These are phyloP conservation scores for Lypha dubia DNA, from an alignment of 2,888 invertebrate genomes.

Conservation along the genomic window DNA sequence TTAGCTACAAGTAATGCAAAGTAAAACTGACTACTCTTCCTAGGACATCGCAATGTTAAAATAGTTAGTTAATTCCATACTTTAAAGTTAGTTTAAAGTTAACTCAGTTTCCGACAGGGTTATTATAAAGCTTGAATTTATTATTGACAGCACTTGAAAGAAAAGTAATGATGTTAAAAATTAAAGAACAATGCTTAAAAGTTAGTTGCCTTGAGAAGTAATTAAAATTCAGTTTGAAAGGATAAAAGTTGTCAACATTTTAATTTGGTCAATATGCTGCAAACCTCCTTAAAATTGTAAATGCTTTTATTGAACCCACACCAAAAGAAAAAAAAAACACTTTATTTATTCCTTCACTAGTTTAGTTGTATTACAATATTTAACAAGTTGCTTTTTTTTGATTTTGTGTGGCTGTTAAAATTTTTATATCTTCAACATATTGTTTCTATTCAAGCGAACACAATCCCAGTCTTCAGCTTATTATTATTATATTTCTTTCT, in stretches of 20 bases:
- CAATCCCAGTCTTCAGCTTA: not conserved
- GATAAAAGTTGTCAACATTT: not conserved
- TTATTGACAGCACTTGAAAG: not conserved
- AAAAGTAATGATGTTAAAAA: not conserved
- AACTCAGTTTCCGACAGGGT: too few species aligned
- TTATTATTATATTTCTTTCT: not conserved
- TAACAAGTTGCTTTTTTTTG: not conserved
- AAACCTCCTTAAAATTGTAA: constrained; percentile 1
- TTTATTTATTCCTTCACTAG: constrained; percentile 16
- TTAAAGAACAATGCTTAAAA: not conserved
- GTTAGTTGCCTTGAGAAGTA: constrained; percentile 23
- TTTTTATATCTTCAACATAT: constrained; percentile 42
- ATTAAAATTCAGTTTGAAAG: constrained; percentile 8
- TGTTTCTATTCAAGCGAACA: not conserved
- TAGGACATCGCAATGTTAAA: too few species aligned
- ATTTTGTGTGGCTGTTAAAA: constrained; percentile 12
- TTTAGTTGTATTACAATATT: constrained; percentile 7
- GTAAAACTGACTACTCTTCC: too few species aligned
- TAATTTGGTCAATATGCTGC: constrained; percentile 10
- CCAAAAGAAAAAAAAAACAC: not conserved
- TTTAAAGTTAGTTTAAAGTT: too few species aligned
- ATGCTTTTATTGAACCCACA: not conserved
- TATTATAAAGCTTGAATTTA: constrained; percentile 1
- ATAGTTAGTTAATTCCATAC: too few species aligned
- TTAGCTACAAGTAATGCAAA: too few species aligned